Evolutionary conservation across 2,888 invertebrate genomes (phyloP).

Genomic region (Taenaris catops): DNA sequence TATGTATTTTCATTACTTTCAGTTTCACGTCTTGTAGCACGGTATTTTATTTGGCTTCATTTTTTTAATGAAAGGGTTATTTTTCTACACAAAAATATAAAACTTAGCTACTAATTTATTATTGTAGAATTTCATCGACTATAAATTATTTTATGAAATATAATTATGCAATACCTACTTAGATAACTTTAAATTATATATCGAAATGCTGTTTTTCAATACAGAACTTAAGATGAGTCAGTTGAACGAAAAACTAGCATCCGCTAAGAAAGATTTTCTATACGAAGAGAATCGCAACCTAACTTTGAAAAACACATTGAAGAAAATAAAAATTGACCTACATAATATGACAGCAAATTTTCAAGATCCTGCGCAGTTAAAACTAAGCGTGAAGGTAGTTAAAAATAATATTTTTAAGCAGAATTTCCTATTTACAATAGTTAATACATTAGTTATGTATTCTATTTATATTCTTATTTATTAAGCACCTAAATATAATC

Average conservation of each 20-base stretch:
- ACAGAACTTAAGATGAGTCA: slow-evolving; percentile 88
- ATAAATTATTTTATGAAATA: too few species aligned
- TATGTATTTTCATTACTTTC: too few species aligned
- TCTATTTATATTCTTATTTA: not conserved
- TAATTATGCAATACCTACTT: too few species aligned
- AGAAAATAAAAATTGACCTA: slow-evolving; percentile 89
- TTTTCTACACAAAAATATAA: too few species aligned
- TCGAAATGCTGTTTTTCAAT: too few species aligned
- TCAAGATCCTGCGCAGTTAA: slow-evolving; percentile 85
- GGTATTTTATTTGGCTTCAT: too few species aligned
- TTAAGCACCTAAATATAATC: too few species aligned
- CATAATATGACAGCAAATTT: slow-evolving; percentile 88
- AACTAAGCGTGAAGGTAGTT: slow-evolving; percentile 74
- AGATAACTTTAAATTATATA: too few species aligned
- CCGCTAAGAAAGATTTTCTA: slow-evolving; percentile 85
- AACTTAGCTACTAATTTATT: too few species aligned
- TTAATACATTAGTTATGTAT: not conserved
- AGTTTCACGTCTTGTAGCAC: too few species aligned
- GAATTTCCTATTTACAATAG: not conserved
- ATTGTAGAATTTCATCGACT: too few species aligned
- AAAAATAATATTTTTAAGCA: not conserved
- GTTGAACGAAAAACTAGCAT: slow-evolving; percentile 86
- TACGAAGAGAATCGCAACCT: slow-evolving; percentile 82
- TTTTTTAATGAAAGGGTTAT: too few species aligned
- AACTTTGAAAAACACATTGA: slow-evolving; percentile 81